Conservation (phyloP, 1,140 invertebrate species). For the Oedothorax gibbosus region DNA sequence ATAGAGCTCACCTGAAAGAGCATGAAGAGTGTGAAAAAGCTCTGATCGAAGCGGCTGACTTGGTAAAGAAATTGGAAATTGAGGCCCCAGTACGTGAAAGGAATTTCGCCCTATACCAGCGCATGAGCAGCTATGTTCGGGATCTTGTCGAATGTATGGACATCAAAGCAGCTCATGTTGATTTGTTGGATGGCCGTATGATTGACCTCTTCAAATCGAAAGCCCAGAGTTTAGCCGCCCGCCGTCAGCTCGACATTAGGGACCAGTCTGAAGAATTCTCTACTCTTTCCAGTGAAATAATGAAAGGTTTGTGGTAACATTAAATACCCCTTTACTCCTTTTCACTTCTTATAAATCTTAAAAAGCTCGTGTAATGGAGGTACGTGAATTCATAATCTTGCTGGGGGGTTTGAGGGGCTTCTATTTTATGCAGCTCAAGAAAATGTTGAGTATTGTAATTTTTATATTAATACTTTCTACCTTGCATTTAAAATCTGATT, state of each 20-base stretch:
- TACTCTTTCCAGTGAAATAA: slow-evolving; percentile 65
- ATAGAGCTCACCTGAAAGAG: slow-evolving; percentile 51
- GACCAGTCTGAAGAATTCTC: slow-evolving; percentile 93
- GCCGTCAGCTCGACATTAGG: slow-evolving; percentile 87
- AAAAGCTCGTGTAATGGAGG: no score
- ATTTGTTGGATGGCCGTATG: slow-evolving; percentile 82
- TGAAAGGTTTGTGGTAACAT: not conserved
- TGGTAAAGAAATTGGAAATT: slow-evolving; percentile 74
- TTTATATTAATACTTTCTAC: no score
- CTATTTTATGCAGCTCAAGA: no score
- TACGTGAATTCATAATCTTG: no score
- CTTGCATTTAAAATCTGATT: no score
- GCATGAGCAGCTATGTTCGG: slow-evolving; percentile 93
- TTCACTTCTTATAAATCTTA: no score
- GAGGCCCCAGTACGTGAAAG: slow-evolving; percentile 78
- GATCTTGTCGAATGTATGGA: slow-evolving; percentile 97
- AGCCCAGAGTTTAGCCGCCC: slow-evolving; percentile 80
- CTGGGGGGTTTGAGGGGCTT: no score
- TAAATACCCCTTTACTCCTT: no score
- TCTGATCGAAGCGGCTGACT: slow-evolving; percentile 74
- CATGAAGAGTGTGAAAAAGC: slow-evolving; percentile 69
- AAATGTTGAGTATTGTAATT: no score
- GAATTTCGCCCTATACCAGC: slow-evolving; percentile 93
- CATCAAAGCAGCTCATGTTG: slow-evolving; percentile 78
- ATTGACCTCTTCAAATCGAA: slow-evolving; percentile 79